Conservation (phyloP, 2,888 invertebrate species). For the Sarcophaga rosellei region DNA sequence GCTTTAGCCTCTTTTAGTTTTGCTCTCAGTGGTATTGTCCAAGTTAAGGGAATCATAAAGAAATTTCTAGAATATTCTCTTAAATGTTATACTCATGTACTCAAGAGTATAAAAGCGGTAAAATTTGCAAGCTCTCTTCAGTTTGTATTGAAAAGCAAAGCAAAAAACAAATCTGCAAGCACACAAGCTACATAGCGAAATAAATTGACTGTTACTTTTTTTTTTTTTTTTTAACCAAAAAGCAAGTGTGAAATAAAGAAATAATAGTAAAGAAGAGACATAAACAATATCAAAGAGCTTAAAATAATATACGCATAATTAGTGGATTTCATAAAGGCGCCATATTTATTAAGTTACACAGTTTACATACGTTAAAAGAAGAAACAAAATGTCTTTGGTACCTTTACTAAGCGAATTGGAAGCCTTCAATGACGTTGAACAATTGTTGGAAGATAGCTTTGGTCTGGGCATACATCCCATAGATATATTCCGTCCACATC, state of each 20-base stretch:
- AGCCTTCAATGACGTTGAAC: slow-evolving; percentile 50
- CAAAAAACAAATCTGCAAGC: background rate
- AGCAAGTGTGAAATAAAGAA: too few relatives aligned
- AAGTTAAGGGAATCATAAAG: background rate
- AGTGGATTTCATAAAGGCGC: background rate
- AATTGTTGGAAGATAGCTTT: slow-evolving; percentile 72
- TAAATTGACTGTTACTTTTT: too few relatives aligned
- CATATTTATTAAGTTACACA: background rate
- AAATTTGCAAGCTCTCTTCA: slow-evolving; percentile 42
- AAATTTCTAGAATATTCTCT: slow-evolving; percentile 32
- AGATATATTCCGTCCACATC: slow-evolving; percentile 76
- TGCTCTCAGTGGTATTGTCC: background rate
- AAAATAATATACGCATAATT: background rate
- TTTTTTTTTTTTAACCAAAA: too few relatives aligned
- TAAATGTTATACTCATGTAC: background rate
- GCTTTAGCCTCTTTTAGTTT: background rate
- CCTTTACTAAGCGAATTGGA: slow-evolving; percentile 71
- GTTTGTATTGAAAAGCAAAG: slow-evolving; percentile 43
- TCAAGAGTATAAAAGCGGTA: slow-evolving; percentile 64
- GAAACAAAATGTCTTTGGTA: slow-evolving; percentile 70
- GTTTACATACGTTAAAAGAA: background rate
- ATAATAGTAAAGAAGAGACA: background rate
- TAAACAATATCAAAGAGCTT: background rate
- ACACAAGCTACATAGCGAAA: background rate
- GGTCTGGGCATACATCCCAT: slow-evolving; percentile 76